Evolutionary conservation across 2,113 vertebrate species (phyloP).

Genomic region (Cheirogaleus medius): DNA sequence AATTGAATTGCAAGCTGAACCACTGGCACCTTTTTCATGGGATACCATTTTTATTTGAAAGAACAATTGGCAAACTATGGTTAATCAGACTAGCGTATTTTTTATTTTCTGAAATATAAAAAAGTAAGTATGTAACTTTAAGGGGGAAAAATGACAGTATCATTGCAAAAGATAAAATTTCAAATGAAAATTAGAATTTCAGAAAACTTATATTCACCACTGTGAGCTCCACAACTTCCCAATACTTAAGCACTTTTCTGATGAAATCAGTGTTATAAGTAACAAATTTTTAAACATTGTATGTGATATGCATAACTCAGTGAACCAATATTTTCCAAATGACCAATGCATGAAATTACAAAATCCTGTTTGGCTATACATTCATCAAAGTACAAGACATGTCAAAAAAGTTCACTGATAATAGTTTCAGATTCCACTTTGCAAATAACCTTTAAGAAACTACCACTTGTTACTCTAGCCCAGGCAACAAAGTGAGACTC

Average conservation of each 20-base stretch:
- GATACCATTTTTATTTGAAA: slow-evolving; percentile 33
- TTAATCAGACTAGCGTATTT: background rate
- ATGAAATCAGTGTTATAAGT: background rate
- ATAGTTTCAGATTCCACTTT: background rate
- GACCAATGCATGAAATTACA: background rate
- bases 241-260: background rate
- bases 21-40: background rate
- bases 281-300: background rate
- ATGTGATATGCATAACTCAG: background rate
- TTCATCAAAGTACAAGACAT: background rate
- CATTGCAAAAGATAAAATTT: background rate
- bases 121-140: background rate
- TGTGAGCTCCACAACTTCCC: background rate
- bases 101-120: slow-evolving; percentile 14
- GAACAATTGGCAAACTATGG: background rate
- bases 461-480: background rate
- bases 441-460: slow-evolving; percentile 41
- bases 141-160: background rate
- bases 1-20: background rate
- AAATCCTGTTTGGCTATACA: slow-evolving; percentile 7
- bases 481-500: too few relatives aligned
- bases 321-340: slow-evolving; percentile 8
- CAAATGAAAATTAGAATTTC: slow-evolving; percentile 21
- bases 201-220: background rate
- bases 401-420: background rate